Conservation (phyloP, 2,888 invertebrate species). For the Mimumesa dahlbomi region DNA sequence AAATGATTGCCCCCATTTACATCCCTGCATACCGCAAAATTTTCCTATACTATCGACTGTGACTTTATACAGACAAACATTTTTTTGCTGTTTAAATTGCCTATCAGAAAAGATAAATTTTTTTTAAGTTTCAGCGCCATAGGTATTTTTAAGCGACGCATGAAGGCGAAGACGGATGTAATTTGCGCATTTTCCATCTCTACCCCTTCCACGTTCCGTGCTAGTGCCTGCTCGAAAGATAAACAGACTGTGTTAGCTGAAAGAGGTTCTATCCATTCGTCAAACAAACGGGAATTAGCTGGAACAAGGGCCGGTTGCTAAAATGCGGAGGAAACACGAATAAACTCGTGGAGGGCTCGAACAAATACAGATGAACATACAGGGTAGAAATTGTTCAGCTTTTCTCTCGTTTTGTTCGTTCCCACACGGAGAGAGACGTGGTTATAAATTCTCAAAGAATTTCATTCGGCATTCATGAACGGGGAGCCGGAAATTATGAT, state of each 20-base stretch:
- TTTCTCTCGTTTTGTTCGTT: background rate
- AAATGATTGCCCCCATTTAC: too few relatives aligned
- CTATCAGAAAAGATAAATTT: too few relatives aligned
- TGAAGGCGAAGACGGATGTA: too few relatives aligned
- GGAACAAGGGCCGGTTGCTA: constrained; percentile 66
- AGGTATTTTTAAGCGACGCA: too few relatives aligned
- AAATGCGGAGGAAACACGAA: constrained; percentile 59
- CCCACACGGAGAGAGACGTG: background rate
- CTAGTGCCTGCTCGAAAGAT: constrained; percentile 1
- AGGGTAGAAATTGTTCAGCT: constrained; percentile 17
- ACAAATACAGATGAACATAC: constrained; percentile 63
- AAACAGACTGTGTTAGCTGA: constrained; percentile 36
- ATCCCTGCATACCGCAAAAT: too few relatives aligned
- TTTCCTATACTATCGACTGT: too few relatives aligned
- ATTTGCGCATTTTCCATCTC: background rate
- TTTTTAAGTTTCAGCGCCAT: too few relatives aligned
- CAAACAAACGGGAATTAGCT: constrained; percentile 71
- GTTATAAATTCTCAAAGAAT: background rate
- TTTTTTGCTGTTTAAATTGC: too few relatives aligned
- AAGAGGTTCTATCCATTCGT: constrained; percentile 45
- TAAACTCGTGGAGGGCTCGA: constrained; percentile 41
- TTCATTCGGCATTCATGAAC: too few relatives aligned
- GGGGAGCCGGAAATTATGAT: background rate
- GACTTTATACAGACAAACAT: too few relatives aligned
- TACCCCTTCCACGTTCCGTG: background rate